phyloP scores from a whole-genome alignment of 2,888 invertebrate genomes.

The Caenorhabditis sp. region DNA sequence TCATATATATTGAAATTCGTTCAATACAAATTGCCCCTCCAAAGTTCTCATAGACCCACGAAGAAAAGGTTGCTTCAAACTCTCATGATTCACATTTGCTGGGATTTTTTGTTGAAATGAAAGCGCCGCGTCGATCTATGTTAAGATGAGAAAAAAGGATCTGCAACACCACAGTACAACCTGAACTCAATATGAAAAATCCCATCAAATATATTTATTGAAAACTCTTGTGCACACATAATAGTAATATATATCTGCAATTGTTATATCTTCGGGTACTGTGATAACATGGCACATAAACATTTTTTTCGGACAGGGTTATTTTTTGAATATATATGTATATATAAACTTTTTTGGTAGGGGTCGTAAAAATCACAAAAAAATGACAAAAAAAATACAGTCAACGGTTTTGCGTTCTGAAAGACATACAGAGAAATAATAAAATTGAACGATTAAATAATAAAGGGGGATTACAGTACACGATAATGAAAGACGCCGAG shows the following conservation, averaged over 20 bases:
- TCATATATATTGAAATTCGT: too few species aligned
- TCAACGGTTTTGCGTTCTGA: not conserved
- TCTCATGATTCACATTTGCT: too few species aligned
- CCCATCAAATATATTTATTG: not conserved
- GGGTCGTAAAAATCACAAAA: not conserved
- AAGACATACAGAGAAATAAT: conserved; percentile 2
- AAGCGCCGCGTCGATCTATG: too few species aligned
- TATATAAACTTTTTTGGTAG: not conserved
- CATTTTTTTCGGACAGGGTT: not conserved
- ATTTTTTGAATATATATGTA: not conserved
- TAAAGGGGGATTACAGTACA: conserved; percentile 10
- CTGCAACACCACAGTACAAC: too few species aligned
- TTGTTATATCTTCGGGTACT: not conserved
- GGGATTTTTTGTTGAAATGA: too few species aligned
- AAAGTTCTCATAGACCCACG: too few species aligned
- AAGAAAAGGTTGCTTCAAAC: too few species aligned
- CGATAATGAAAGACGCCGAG: conserved; percentile 47
- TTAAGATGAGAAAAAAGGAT: too few species aligned
- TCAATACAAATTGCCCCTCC: too few species aligned
- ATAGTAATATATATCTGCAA: not conserved
- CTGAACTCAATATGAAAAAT: not conserved
- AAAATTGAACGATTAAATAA: not conserved
- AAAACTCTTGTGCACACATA: not conserved
- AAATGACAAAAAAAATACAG: not conserved
- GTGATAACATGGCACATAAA: not conserved